These are phyloP conservation scores for Vesta saturnalis DNA, from an alignment of 2,888 invertebrate genomes.

Conservation along the genomic window DNA sequence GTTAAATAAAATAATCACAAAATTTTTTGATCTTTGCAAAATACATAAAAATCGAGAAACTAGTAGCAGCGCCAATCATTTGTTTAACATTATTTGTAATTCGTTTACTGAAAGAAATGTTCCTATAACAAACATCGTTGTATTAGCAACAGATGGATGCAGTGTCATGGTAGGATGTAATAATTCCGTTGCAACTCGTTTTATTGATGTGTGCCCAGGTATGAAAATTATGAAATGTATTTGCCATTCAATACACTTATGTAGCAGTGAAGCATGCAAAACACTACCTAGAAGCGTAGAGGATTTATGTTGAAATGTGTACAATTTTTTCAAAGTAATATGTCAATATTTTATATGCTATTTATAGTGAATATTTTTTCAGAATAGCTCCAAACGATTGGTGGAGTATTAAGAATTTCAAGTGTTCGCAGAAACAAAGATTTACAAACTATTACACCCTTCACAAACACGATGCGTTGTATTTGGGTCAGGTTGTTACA, in stretches of 20 bases:
- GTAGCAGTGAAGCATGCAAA: conserved; percentile 15
- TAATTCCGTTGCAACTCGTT: background rate
- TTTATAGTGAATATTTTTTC: background rate
- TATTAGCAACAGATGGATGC: background rate
- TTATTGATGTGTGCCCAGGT: background rate
- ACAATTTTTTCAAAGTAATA: conserved; percentile 10
- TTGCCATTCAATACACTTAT: conserved; percentile 4
- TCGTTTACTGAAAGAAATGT: background rate
- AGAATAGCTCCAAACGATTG: conserved; percentile 13
- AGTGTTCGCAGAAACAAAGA: background rate
- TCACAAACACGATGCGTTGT: conserved; percentile 20
- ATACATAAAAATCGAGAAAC: too few species aligned
- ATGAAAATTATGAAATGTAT: background rate
- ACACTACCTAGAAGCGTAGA: background rate
- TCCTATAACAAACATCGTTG: background rate
- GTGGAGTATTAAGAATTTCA: background rate
- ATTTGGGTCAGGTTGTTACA: background rate
- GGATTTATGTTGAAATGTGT: conserved; percentile 15
- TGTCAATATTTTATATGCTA: background rate
- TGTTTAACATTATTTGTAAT: background rate
- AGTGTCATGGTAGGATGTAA: background rate
- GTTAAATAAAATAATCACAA: background rate
- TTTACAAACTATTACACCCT: conserved; percentile 13
- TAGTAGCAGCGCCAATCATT: background rate
- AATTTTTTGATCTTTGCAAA: background rate